These are phyloP conservation scores for Drosophila insularis DNA, from an alignment of 1,140 invertebrate genomes.

Conservation along the genomic window DNA sequence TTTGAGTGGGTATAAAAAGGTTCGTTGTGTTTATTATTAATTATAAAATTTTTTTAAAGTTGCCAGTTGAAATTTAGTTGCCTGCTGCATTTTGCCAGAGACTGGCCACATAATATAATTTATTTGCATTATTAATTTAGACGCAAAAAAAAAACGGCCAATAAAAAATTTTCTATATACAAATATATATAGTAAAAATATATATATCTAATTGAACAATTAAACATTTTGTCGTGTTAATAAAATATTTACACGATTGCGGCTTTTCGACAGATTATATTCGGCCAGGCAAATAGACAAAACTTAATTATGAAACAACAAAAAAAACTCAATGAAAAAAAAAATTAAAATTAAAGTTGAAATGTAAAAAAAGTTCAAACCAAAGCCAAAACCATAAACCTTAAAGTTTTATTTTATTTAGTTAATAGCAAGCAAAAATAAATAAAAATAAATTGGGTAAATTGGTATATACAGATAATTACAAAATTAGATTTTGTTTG, in stretches of 20 bases:
- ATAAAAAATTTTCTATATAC: constrained; percentile 13
- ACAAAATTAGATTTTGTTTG: constrained; percentile 9
- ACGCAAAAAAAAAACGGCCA: constrained; percentile 40
- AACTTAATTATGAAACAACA: constrained; percentile 65
- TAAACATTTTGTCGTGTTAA: constrained; percentile 75
- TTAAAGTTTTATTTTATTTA: constrained; percentile 13
- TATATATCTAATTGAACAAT: constrained; percentile 66
- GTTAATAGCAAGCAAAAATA: constrained; percentile 6
- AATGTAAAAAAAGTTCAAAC: constrained; percentile 28
- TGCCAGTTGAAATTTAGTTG: constrained; percentile 33
- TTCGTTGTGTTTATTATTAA: constrained; percentile 26
- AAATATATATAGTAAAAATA: constrained; percentile 16
- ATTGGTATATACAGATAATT: constrained; percentile 13
- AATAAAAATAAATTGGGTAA: neutral
- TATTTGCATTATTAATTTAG: constrained; percentile 76
- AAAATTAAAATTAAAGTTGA: constrained; percentile 31
- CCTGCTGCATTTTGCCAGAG: neutral
- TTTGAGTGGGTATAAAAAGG: neutral
- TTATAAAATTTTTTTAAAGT: constrained; percentile 20
- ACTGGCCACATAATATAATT: constrained; percentile 65
- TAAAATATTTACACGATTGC: constrained; percentile 73
- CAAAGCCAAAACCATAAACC: constrained; percentile 44
- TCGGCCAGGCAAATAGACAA: constrained; percentile 56
- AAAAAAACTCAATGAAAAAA: constrained; percentile 28
- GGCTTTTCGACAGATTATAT: constrained; percentile 60